A percentile compares a stretch with the other conserved stretches of the same genome.
Evolutionary conservation across 1,140 invertebrate species (phyloP).

Genomic region (Samia ricini): DNA sequence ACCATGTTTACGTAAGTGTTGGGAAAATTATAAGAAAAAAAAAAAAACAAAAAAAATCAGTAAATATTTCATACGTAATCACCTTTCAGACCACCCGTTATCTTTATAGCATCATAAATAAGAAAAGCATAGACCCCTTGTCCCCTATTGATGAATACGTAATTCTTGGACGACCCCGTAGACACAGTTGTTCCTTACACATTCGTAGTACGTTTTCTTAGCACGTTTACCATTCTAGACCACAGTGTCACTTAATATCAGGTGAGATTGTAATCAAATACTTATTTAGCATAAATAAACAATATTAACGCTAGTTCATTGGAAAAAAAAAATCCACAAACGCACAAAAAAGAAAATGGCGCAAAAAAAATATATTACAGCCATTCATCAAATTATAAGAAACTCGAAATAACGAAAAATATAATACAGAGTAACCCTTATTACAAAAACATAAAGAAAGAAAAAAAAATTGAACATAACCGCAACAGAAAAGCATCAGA

Average conservation of each 20-base stretch:
- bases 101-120: not conserved
- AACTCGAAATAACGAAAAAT: too few species aligned
- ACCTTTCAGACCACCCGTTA: not conserved
- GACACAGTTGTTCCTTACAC: not conserved
- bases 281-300: too few species aligned
- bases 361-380: too few species aligned
- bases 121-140: not conserved
- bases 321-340: too few species aligned
- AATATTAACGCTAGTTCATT: too few species aligned
- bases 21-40: too few species aligned
- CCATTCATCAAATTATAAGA: too few species aligned
- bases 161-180: not conserved
- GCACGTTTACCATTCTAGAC: not conserved
- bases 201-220: not conserved
- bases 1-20: too few species aligned
- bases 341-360: too few species aligned
- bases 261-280: too few species aligned
- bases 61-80: not conserved
- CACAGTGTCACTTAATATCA: not conserved
- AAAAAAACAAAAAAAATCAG: too few species aligned
- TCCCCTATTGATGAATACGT: not conserved
- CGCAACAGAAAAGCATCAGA: not conserved
- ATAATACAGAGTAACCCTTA: not conserved
- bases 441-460: not conserved
- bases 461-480: slow-evolving; percentile 2